Conservation (phyloP, 2,113 vertebrate species). For the Halcyon senegalensis region DNA sequence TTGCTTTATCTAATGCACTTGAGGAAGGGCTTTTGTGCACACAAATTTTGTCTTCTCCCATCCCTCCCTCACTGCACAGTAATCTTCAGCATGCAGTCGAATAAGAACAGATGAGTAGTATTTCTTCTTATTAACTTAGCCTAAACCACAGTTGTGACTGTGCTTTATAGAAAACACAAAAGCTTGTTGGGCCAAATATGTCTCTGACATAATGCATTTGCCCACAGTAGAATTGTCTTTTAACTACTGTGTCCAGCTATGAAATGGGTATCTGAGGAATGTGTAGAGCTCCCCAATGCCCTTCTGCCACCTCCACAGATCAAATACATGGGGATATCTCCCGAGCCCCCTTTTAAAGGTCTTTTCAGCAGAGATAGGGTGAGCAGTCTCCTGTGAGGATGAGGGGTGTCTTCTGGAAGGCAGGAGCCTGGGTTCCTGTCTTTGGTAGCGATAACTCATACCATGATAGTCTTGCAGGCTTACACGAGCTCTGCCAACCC, state of each 20-base stretch:
- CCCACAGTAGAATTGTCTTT: not conserved
- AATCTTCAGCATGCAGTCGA: not conserved
- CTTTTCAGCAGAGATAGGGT: not conserved
- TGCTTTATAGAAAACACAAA: not conserved
- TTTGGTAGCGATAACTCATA: not conserved
- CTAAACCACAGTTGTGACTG: not conserved
- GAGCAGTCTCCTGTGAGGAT: not conserved
- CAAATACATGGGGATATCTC: not conserved
- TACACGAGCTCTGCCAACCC: not conserved
- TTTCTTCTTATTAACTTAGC: not conserved
- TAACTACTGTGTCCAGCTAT: not conserved
- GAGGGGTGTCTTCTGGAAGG: not conserved
- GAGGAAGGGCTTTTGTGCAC: not conserved
- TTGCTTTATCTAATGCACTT: not conserved
- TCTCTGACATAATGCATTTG: rapidly evolving
- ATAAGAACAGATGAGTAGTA: rapidly evolving
- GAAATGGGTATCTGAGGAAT: not conserved
- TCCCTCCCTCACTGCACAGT: not conserved
- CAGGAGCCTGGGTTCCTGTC: not conserved
- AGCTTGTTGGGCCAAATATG: not conserved
- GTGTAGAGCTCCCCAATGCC: rapidly evolving
- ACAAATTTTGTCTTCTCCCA: not conserved
- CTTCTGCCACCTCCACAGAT: rapidly evolving
- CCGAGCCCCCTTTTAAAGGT: rapidly evolving
- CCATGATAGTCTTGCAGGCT: not conserved